phyloP scores from a whole-genome alignment of 2,113 vertebrate genomes.

The Madoqua kirkii region DNA sequence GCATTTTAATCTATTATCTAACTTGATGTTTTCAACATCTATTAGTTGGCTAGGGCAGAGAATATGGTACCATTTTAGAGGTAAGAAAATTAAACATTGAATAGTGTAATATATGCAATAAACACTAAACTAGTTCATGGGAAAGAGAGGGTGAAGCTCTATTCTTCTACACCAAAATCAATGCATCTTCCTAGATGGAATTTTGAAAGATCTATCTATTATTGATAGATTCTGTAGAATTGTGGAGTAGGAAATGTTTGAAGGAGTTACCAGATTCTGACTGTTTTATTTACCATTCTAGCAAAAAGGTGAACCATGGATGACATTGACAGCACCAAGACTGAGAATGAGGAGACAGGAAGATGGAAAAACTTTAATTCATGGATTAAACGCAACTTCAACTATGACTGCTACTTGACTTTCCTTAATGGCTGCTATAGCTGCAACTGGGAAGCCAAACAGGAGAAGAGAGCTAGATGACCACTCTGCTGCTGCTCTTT shows the following conservation, averaged over 20 bases:
- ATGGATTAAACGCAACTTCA: neutral
- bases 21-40: neutral
- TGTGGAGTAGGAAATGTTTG: neutral
- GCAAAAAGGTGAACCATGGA: constrained; percentile 31
- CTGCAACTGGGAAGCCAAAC: constrained; percentile 1
- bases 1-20: neutral
- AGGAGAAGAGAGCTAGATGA: neutral
- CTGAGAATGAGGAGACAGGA: neutral
- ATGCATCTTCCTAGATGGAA: neutral
- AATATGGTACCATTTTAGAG: neutral
- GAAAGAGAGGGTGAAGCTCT: neutral
- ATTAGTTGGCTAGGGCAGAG: neutral
- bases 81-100: neutral
- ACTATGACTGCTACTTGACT: neutral
- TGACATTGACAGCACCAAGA: neutral
- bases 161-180: neutral
- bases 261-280: neutral
- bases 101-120: neutral
- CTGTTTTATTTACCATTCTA: constrained; percentile 55
- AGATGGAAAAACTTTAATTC: fast-evolving
- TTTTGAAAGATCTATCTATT: neutral
- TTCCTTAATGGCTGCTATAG: constrained; percentile 48
- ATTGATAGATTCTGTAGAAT: neutral
- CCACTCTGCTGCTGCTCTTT: constrained; percentile 47
- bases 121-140: neutral